Percentiles rank a stretch among this genome's conserved stretches.
These are phyloP conservation scores for Tragelaphus oryx DNA, from an alignment of 2,797 vertebrate species.

Conservation along the genomic window DNA sequence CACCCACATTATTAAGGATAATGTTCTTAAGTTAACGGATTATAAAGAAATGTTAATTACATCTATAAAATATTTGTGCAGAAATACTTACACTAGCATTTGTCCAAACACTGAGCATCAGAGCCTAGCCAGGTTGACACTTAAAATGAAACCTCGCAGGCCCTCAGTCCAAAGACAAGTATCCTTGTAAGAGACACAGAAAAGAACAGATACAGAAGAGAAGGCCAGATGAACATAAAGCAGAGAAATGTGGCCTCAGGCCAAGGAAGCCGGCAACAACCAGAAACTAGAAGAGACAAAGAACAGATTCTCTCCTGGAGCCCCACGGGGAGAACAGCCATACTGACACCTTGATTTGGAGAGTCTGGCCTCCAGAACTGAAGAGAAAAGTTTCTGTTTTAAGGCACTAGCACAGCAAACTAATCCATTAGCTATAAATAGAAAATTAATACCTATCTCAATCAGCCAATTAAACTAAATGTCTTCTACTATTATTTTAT, in stretches of 20 bases:
- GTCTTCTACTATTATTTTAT: neutral
- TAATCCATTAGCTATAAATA: neutral
- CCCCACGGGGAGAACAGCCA: neutral
- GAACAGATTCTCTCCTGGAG: neutral
- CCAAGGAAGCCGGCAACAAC: neutral
- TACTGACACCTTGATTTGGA: neutral
- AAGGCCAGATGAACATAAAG: neutral
- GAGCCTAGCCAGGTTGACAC: neutral
- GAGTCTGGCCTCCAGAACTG: neutral
- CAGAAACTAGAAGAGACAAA: neutral
- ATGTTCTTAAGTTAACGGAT: neutral
- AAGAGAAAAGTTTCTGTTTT: neutral
- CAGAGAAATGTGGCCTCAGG: neutral
- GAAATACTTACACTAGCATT: neutral
- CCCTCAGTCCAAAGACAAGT: neutral
- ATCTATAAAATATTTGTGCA: neutral
- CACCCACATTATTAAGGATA: neutral
- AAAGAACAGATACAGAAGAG: neutral
- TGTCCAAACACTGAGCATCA: neutral
- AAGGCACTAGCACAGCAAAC: neutral
- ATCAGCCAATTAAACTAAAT: neutral
- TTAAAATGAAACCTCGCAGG: neutral
- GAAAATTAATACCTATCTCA: neutral
- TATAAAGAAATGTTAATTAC: neutral
- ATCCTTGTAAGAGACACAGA: neutral